Evolutionary conservation across 1,140 invertebrate genomes (phyloP).

Genomic region (Platorchestia sp.): DNA sequence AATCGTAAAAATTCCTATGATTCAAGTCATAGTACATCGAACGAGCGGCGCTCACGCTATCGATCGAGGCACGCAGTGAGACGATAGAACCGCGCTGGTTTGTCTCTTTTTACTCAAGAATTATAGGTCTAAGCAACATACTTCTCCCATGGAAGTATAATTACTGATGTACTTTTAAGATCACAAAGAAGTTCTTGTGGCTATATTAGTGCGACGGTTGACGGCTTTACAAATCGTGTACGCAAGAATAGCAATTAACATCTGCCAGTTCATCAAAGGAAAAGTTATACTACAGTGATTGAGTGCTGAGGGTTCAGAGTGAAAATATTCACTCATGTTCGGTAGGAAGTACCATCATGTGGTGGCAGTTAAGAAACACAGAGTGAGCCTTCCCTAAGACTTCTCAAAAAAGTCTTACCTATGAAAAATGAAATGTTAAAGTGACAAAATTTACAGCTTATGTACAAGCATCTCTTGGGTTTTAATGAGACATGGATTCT

Average conservation of each 20-base stretch:
- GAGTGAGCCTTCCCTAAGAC: not conserved
- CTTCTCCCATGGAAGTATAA: not conserved
- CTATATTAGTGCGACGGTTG: not conserved
- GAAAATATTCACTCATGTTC: not conserved
- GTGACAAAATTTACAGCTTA: too few species aligned
- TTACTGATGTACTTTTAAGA: not conserved
- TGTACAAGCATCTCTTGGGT: too few species aligned
- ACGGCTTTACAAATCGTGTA: not conserved
- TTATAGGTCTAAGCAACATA: not conserved
- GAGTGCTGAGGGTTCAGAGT: not conserved
- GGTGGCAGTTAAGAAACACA: not conserved
- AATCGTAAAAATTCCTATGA: slow-evolving; percentile 6
- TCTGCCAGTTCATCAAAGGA: not conserved
- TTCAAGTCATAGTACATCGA: not conserved
- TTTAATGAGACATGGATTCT: too few species aligned
- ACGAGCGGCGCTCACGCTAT: not conserved
- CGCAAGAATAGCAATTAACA: not conserved
- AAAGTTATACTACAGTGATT: not conserved
- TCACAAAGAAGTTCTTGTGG: not conserved
- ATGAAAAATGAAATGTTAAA: too few species aligned
- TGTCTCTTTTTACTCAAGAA: not conserved
- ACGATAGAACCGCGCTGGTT: not conserved
- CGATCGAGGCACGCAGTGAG: not conserved
- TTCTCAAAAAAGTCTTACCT: not conserved
- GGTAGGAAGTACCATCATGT: not conserved